phyloP scores from a whole-genome alignment of 2,113 vertebrate species.

The Parotia lawesii region DNA sequence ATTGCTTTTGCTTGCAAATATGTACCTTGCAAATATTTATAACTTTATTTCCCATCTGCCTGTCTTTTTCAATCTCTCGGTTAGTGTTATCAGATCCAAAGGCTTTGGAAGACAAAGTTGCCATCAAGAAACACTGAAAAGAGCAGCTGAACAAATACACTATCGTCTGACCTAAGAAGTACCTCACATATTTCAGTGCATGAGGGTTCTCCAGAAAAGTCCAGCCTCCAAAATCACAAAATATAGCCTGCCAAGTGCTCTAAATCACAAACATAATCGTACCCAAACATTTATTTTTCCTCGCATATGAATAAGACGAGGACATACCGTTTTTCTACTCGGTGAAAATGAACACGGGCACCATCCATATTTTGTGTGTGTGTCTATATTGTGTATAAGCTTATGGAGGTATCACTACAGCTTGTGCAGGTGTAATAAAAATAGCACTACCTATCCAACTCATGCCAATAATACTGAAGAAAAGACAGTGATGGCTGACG shows the following conservation, averaged over 20 bases:
- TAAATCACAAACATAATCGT: background rate
- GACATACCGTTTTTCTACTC: background rate
- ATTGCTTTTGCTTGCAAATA: conserved; percentile 3
- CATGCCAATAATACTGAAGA: background rate
- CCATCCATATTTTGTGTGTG: background rate
- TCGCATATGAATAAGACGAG: background rate
- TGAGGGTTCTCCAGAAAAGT: background rate
- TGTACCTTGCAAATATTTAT: conserved; percentile 19
- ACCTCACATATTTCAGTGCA: background rate
- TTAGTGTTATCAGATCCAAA: background rate
- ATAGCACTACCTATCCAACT: background rate
- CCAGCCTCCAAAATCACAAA: background rate
- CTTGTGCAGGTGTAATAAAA: background rate
- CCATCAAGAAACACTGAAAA: background rate
- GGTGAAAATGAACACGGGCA: background rate
- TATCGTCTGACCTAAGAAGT: background rate
- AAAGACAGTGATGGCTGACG: background rate
- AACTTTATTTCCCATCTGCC: conserved; percentile 14
- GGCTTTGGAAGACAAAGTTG: background rate
- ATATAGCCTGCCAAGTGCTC: background rate
- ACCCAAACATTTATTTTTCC: background rate
- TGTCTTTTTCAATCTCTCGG: background rate
- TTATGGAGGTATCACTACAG: background rate
- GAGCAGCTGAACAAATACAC: background rate
- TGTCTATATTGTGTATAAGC: background rate